A percentile compares a stretch with the other conserved stretches of the same genome.
Conservation (phyloP, 1,140 invertebrate species). For the Sitodiplosis mosellana region DNA sequence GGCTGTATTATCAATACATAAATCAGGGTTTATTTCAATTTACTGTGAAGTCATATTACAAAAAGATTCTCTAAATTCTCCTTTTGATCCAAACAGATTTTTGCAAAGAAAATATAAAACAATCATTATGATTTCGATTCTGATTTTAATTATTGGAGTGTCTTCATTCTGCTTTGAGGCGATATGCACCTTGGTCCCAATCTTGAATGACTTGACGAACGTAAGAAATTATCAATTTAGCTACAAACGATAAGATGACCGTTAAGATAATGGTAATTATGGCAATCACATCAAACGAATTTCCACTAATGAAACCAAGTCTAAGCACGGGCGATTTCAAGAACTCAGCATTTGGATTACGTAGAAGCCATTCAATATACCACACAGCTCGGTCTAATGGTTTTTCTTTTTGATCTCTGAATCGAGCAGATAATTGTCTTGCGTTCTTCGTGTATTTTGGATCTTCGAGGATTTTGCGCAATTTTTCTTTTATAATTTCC, state of each 20-base stretch:
- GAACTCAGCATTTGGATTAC: constrained; percentile 25
- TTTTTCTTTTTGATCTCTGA: constrained; percentile 27
- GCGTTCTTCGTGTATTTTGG: constrained; percentile 20
- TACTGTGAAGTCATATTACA: no score
- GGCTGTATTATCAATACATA: no score
- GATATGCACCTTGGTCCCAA: no score
- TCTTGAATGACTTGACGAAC: no score
- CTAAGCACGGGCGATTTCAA: constrained; percentile 7
- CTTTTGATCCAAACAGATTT: no score
- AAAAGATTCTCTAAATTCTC: no score
- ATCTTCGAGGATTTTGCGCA: constrained; percentile 10
- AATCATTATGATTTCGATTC: no score
- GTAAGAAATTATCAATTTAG: no score
- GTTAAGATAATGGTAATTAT: neutral
- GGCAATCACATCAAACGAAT: neutral
- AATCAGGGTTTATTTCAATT: no score
- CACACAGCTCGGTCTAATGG: constrained; percentile 25
- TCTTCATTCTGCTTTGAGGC: no score
- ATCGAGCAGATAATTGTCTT: constrained; percentile 16
- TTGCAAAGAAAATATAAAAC: no score
- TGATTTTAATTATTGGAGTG: no score
- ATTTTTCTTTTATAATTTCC: constrained; percentile 5
- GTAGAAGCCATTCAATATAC: constrained; percentile 29
- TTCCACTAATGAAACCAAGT: neutral
- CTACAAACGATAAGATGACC: neutral